phyloP scores from a whole-genome alignment of 2,113 vertebrate species.

The Chaetura pelagica region DNA sequence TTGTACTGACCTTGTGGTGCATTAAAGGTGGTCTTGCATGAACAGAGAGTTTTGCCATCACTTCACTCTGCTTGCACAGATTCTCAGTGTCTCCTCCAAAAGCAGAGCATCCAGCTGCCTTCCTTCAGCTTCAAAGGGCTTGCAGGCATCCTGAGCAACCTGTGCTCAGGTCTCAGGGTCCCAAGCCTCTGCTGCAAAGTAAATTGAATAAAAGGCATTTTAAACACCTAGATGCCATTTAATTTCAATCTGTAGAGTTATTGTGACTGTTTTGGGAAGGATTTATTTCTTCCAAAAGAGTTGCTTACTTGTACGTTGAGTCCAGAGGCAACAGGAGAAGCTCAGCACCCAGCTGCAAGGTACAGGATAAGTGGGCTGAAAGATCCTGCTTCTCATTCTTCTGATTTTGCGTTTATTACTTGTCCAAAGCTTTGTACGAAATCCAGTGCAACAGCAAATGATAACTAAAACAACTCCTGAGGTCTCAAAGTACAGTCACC shows the following conservation, averaged over 20 bases:
- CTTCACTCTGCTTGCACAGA: too few species aligned
- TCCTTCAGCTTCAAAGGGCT: background rate
- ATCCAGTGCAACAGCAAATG: background rate
- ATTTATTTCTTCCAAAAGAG: background rate
- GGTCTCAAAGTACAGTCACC: background rate
- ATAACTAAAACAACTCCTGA: background rate
- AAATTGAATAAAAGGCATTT: background rate
- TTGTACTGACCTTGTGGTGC: background rate
- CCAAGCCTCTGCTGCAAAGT: background rate
- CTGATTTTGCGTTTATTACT: background rate
- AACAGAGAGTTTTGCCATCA: background rate
- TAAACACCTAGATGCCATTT: background rate
- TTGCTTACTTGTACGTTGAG: accelerated
- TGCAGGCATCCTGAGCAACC: accelerated
- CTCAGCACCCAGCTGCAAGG: background rate
- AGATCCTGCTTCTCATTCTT: background rate
- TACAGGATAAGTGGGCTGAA: background rate
- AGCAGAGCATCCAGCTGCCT: background rate
- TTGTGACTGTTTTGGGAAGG: background rate
- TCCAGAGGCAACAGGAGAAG: background rate
- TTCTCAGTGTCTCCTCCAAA: background rate
- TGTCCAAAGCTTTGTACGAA: background rate
- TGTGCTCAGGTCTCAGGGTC: background rate
- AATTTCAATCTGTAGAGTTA: background rate
- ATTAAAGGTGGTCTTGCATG: background rate